A percentile compares a stretch with the other conserved stretches of the same genome.
phyloP scores from a whole-genome alignment of 2,888 invertebrate species.

The Papilio elwesi region DNA sequence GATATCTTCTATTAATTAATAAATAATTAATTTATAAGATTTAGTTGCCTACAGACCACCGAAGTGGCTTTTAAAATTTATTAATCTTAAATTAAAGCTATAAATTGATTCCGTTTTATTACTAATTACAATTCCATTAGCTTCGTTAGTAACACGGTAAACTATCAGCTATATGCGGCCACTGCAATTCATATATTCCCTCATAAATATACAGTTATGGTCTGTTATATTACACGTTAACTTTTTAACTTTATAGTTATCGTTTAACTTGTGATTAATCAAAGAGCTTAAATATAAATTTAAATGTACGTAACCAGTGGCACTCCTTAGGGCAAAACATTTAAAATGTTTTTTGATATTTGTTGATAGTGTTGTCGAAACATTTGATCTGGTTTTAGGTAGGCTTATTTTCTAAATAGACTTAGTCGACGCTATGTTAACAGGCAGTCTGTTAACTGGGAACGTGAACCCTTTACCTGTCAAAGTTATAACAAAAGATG shows the following conservation, averaged over 20 bases:
- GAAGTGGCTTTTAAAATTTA: slow-evolving; percentile 15
- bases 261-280: slow-evolving; percentile 3
- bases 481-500: too few species aligned
- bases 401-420: too few species aligned
- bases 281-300: neutral
- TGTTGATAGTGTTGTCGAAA: too few species aligned
- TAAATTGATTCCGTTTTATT: slow-evolving; percentile 36
- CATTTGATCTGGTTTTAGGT: too few species aligned
- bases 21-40: slow-evolving; percentile 25
- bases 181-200: slow-evolving; percentile 18
- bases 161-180: slow-evolving; percentile 5
- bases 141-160: slow-evolving; percentile 19
- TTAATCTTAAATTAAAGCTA: slow-evolving; percentile 27
- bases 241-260: slow-evolving; percentile 7
- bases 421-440: too few species aligned
- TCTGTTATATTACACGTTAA: slow-evolving; percentile 4
- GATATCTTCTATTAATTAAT: slow-evolving; percentile 21
- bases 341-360: too few species aligned
- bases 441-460: too few species aligned
- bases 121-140: slow-evolving; percentile 31
- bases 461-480: too few species aligned
- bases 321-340: neutral
- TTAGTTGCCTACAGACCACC: slow-evolving; percentile 22
- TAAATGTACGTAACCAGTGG: neutral
- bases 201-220: slow-evolving; percentile 25